Conservation (phyloP, 2,888 invertebrate genomes). For the Lysandra coridon region DNA sequence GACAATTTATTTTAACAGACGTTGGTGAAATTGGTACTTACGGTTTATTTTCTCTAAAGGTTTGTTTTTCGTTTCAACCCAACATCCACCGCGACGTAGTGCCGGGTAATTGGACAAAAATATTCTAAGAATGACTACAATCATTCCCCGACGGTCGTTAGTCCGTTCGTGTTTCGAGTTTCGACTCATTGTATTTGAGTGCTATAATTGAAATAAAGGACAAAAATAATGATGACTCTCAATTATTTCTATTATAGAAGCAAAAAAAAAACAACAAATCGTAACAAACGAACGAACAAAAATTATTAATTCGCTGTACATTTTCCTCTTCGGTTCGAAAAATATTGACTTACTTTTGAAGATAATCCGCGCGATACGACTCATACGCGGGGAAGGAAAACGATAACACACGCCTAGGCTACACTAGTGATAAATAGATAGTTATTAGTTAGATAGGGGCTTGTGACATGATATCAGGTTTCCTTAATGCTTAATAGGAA, state of each 20-base stretch:
- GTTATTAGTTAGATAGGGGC: not conserved
- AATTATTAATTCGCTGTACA: constrained; percentile 15
- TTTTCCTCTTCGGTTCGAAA: constrained; percentile 12
- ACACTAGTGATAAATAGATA: not conserved
- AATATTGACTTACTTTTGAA: constrained; percentile 3
- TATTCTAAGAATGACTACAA: constrained; percentile 13
- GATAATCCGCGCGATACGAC: not conserved
- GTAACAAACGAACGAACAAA: not conserved
- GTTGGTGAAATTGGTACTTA: not conserved
- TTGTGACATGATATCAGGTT: not conserved
- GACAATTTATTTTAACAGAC: not conserved
- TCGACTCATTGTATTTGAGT: constrained; percentile 17
- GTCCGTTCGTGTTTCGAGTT: constrained; percentile 7
- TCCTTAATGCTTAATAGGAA: constrained; percentile 11
- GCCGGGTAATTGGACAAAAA: not conserved
- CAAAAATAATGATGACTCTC: constrained; percentile 3
- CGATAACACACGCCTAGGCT: not conserved
- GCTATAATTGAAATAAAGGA: constrained; percentile 27
- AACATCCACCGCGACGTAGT: not conserved
- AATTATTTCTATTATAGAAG: constrained; percentile 14
- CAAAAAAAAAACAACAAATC: not conserved
- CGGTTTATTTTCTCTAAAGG: not conserved
- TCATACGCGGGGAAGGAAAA: not conserved
- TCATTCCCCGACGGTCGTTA: constrained; percentile 18
- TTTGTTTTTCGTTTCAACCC: not conserved